These are phyloP conservation scores for Pristiophorus japonicus DNA, from an alignment of 2,113 vertebrate genomes.

Conservation along the genomic window DNA sequence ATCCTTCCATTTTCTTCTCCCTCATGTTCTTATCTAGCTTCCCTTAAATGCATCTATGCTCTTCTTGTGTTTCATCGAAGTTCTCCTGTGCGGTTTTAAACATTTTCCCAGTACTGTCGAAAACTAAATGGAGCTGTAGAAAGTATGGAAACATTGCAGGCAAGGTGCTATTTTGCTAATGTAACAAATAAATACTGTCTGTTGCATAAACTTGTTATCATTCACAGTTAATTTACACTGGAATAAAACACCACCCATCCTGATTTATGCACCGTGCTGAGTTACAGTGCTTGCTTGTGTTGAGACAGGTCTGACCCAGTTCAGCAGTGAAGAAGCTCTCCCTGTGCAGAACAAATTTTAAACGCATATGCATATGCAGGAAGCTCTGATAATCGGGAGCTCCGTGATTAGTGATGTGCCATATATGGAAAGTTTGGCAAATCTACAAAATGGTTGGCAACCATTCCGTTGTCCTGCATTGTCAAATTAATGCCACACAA, in stretches of 20 bases:
- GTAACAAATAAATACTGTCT: constrained; percentile 26
- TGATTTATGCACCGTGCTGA: constrained; percentile 7
- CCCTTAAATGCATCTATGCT: not conserved
- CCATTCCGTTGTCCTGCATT: not conserved
- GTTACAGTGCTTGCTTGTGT: not conserved
- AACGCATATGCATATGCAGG: not conserved
- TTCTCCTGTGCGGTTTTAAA: not conserved
- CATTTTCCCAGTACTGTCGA: not conserved
- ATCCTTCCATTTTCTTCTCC: not conserved
- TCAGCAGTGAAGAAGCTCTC: not conserved
- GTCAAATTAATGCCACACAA: not conserved
- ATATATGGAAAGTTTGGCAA: not conserved
- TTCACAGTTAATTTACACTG: constrained; percentile 34
- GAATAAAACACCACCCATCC: not conserved
- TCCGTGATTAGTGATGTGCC: not conserved
- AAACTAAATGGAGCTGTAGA: constrained; percentile 25
- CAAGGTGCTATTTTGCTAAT: constrained; percentile 28
- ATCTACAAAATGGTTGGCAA: not conserved
- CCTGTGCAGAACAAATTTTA: not conserved
- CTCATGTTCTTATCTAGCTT: not conserved
- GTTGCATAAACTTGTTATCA: constrained; percentile 20
- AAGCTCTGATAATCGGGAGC: not conserved
- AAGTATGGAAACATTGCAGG: constrained; percentile 23
- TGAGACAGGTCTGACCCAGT: constrained; percentile 1
- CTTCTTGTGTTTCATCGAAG: not conserved